Evolutionary conservation across 2,888 invertebrate species (phyloP).

Genomic region (Gastracanthus pulcherrimus): DNA sequence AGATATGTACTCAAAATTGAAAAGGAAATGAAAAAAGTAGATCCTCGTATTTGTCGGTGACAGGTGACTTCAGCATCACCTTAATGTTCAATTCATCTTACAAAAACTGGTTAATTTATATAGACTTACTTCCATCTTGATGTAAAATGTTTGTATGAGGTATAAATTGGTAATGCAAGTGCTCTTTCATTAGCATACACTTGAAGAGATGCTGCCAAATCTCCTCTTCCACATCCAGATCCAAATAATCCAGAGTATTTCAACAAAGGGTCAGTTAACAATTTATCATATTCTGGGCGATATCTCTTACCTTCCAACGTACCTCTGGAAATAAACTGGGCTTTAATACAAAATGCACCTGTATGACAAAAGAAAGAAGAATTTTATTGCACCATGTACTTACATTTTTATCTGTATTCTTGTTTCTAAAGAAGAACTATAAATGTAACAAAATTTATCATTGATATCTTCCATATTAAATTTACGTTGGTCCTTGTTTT

Average conservation of each 20-base stretch:
- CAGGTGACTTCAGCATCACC: too few relatives aligned
- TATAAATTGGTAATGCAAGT: constrained; percentile 91
- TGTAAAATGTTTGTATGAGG: constrained; percentile 94
- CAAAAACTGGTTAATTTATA: too few relatives aligned
- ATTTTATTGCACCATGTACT: too few relatives aligned
- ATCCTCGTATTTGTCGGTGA: too few relatives aligned
- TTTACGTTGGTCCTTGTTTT: background rate
- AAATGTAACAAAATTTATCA: constrained; percentile 91
- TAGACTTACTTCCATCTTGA: constrained; percentile 92
- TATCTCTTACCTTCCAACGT: constrained; percentile 94
- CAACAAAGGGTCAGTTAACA: constrained; percentile 92
- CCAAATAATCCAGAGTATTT: constrained; percentile 94
- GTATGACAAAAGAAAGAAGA: too few relatives aligned
- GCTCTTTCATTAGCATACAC: constrained; percentile 89
- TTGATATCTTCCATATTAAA: constrained; percentile 84
- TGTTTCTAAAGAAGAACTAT: constrained; percentile 93
- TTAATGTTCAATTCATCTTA: too few relatives aligned
- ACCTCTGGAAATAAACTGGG: constrained; percentile 81
- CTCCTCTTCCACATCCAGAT: constrained; percentile 85
- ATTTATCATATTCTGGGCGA: constrained; percentile 91
- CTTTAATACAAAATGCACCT: too few relatives aligned
- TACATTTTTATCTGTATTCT: constrained; percentile 96
- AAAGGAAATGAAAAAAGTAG: too few relatives aligned
- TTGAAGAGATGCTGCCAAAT: constrained; percentile 93
- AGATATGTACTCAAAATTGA: too few relatives aligned